Conservation (phyloP, 2,888 invertebrate genomes). For the Agapetus fuscipes region DNA sequence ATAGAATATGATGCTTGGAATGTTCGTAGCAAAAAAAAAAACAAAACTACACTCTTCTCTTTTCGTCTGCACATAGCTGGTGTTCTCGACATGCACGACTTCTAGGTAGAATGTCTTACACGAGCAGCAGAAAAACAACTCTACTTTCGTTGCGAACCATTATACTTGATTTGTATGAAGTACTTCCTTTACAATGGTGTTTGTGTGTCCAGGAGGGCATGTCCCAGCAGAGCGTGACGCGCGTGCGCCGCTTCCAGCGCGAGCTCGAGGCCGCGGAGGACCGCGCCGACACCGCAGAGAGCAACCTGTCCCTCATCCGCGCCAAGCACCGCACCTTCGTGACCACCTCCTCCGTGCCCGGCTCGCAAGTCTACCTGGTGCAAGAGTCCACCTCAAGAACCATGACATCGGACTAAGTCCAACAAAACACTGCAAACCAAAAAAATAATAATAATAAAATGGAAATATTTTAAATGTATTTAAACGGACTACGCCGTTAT, state of each 20-base stretch:
- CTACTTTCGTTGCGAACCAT: too few relatives aligned
- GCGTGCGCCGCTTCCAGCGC: conserved; percentile 96
- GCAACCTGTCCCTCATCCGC: conserved; percentile 88
- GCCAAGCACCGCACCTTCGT: conserved; percentile 98
- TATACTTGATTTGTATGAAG: conserved; percentile 3
- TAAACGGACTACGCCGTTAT: conserved; percentile 2
- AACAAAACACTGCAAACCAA: not conserved
- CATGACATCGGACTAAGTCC: conserved; percentile 32
- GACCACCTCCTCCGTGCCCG: conserved; percentile 86
- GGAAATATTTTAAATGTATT: conserved; percentile 2
- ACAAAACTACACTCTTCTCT: too few relatives aligned
- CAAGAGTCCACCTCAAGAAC: conserved; percentile 67
- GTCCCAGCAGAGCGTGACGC: conserved; percentile 85
- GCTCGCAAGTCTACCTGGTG: conserved; percentile 84
- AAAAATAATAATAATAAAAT: conserved; percentile 10
- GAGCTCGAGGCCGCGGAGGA: conserved; percentile 97
- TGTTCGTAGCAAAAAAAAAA: too few relatives aligned
- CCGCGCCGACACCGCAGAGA: conserved; percentile 90
- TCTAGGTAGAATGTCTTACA: too few relatives aligned
- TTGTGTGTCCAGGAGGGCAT: conserved; percentile 63
- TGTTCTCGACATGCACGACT: too few relatives aligned
- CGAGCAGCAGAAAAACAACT: too few relatives aligned
- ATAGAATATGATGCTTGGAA: too few relatives aligned
- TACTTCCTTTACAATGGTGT: not conserved
- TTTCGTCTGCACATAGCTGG: too few relatives aligned